Evolutionary conservation across 2,113 vertebrate species (phyloP).

Genomic region (Cromileptes altivelis): DNA sequence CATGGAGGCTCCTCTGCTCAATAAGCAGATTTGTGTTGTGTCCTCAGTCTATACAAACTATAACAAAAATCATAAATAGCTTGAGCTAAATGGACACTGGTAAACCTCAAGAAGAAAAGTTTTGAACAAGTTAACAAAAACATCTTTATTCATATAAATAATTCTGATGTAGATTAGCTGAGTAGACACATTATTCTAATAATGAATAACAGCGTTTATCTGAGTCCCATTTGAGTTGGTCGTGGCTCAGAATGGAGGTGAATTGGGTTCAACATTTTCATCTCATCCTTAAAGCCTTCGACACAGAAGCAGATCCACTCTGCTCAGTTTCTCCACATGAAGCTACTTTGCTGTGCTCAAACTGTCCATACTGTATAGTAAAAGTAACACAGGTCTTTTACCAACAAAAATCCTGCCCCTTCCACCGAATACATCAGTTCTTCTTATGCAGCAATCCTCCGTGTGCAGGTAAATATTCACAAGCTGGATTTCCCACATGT

Average conservation of each 20-base stretch:
- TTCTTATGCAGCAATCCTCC: constrained; percentile 15
- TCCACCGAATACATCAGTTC: background rate
- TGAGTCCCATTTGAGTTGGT: background rate
- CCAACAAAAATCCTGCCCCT: constrained; percentile 12
- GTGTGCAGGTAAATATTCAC: background rate
- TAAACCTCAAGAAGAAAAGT: constrained; percentile 7
- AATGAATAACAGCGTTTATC: background rate
- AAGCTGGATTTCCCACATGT: background rate
- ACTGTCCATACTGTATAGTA: background rate
- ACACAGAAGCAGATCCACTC: background rate
- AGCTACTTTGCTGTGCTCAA: background rate
- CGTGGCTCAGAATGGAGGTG: background rate
- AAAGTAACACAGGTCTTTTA: background rate
- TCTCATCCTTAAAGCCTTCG: background rate
- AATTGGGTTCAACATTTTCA: background rate
- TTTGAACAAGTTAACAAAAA: constrained; percentile 18
- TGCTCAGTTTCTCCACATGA: background rate
- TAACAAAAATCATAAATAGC: no score
- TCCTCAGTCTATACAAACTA: no score
- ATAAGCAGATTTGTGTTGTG: no score
- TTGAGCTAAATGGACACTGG: background rate
- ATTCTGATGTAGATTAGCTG: constrained; percentile 14
- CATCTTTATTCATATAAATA: constrained; percentile 52
- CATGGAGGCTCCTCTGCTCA: no score
- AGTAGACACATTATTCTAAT: constrained; percentile 2